Evolutionary conservation across 2,113 vertebrate genomes (phyloP).

Genomic region (Tachycineta bicolor): DNA sequence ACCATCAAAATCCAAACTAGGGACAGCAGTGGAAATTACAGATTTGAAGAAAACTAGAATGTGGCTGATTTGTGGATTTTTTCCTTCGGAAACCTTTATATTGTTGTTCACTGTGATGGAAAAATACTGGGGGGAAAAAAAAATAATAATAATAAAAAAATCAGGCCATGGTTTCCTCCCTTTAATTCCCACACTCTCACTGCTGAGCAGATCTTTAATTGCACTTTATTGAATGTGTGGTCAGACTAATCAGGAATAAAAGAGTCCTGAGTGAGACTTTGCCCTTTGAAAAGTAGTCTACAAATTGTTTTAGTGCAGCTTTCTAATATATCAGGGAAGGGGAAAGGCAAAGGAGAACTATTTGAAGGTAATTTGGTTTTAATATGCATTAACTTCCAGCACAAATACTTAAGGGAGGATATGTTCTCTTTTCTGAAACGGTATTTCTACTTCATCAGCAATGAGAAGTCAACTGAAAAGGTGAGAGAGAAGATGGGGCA

Average conservation of each 20-base stretch:
- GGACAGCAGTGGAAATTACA: background rate
- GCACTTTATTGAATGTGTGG: slow-evolving; percentile 29
- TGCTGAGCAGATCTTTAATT: slow-evolving; percentile 35
- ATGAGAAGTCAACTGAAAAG: background rate
- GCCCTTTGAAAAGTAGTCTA: slow-evolving; percentile 40
- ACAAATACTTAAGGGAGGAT: slow-evolving; percentile 37
- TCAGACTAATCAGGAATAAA: slow-evolving; percentile 56
- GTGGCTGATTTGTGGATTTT: background rate
- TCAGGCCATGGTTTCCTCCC: background rate
- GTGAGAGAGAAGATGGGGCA: background rate
- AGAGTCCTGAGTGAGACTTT: slow-evolving; percentile 50
- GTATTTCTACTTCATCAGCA: slow-evolving; percentile 9
- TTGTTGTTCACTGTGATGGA: background rate
- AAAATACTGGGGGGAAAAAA: background rate
- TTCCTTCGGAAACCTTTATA: background rate
- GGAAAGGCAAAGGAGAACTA: slow-evolving; percentile 14
- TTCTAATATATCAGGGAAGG: background rate
- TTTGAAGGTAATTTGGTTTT: slow-evolving; percentile 42
- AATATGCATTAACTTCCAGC: slow-evolving; percentile 26
- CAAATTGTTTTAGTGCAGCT: slow-evolving; percentile 22
- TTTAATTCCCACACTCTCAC: background rate
- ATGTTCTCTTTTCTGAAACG: slow-evolving; percentile 16
- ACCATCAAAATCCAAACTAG: background rate
- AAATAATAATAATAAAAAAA: background rate
- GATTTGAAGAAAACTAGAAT: background rate